Base-by-base conservation (phyloP, 2,888 invertebrate genomes). In the Meliscaeva auricollis region DNA sequence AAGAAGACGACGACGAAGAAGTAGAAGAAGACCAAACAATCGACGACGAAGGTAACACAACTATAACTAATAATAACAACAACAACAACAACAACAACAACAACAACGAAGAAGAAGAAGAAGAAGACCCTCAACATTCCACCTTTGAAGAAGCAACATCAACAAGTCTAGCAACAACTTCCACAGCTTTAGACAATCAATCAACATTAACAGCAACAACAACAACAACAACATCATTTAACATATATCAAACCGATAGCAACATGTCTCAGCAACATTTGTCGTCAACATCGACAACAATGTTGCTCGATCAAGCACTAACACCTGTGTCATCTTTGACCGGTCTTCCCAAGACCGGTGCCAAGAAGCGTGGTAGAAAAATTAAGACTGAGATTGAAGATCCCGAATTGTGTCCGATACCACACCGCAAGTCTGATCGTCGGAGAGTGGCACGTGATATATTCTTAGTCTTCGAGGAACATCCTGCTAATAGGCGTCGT, bases 371-470 rank as follows among this genome's bases (percentile, higher is more conserved):
- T 44, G 77, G 74, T 15, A 68, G 64, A 74, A 87, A 87, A 87
- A 87, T 87, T 52, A 87, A 87, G 87, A 87, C 87, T 87, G 87
- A 87, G 76, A 82, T 87, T 74, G 87, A 87, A 82, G 87, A 87
- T 77, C 77, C 82, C 66, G 85, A 85, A 62, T 44, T 85, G 76
- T 81, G 85, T 77, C 85, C 81, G 66, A 81, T 85, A 64, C 79
- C 87, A 56, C 89, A 92, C 88, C 89, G 92, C 66, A 92, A 92
- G 82, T 92, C 92, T 15, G 91, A 90, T 82, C 89, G 92, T 3
- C 90, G 92, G 87, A 91, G 91, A 90, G 90, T 92, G 41, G 91
- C 91, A 2, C 90, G 92, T 8, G 92, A 92, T 75, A 92, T 92
- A 50, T 92, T 91, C 77, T 88, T 92, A 87, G 90, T 92, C 4